A percentile compares a stretch with the other conserved stretches of the same genome.
Conservation (phyloP, 2,113 vertebrate species). For the Archocentrus centrarchus region DNA sequence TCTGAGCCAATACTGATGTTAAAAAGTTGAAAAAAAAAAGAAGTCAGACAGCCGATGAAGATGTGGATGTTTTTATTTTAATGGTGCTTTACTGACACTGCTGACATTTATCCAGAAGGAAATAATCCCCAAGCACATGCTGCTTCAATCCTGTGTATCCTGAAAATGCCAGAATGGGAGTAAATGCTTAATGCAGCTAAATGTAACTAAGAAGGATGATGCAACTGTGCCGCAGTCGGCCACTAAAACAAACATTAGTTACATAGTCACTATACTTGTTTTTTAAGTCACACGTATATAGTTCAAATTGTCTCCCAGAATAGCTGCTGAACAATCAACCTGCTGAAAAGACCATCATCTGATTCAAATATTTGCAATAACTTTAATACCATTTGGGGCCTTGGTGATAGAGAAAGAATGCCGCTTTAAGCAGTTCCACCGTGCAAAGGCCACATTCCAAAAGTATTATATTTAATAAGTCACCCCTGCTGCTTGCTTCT, state of each 20-base stretch:
- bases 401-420: too few relatives aligned
- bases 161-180: neutral
- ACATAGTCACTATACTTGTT: neutral
- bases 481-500: conserved; percentile 5
- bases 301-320: neutral
- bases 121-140: too few relatives aligned
- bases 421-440: too few relatives aligned
- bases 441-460: neutral
- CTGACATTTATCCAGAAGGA: too few relatives aligned
- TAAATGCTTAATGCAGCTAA: neutral
- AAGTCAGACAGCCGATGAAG: neutral
- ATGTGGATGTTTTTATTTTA: neutral
- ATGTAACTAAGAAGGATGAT: neutral
- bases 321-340: neutral
- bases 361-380: neutral
- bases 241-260: neutral
- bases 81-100: neutral
- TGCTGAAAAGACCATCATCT: neutral
- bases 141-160: neutral
- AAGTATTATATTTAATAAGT: neutral
- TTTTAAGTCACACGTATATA: neutral
- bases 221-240: neutral
- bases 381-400: neutral
- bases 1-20: too few relatives aligned
- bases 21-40: too few relatives aligned